These are phyloP conservation scores for Erebia epiphron DNA, from an alignment of 2,888 invertebrate genomes.

Conservation along the genomic window DNA sequence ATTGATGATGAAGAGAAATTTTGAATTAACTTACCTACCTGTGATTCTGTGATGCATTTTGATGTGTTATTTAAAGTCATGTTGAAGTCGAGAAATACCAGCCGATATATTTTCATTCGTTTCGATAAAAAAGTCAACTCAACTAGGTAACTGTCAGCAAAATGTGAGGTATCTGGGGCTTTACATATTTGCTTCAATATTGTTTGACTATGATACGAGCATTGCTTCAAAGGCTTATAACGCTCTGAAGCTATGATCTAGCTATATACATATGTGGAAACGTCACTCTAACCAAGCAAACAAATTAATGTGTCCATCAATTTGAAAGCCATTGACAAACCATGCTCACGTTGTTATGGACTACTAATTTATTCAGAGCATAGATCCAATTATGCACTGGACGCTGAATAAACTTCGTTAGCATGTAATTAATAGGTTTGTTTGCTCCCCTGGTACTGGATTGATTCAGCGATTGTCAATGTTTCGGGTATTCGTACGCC, in stretches of 20 bases:
- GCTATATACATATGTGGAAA: no score
- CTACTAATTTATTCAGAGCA: constrained; percentile 67
- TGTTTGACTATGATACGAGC: not conserved
- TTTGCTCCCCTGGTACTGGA: constrained; percentile 48
- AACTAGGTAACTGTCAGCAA: no score
- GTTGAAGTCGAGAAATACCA: no score
- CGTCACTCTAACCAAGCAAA: constrained; percentile 19
- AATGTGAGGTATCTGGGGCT: not conserved
- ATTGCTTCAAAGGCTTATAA: no score
- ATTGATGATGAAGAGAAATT: no score
- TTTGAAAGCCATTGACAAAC: constrained; percentile 33
- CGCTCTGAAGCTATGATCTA: no score
- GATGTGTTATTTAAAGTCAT: no score
- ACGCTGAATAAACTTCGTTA: constrained; percentile 69
- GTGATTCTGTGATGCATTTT: no score
- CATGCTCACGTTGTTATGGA: constrained; percentile 26
- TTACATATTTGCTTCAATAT: not conserved
- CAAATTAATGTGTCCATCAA: constrained; percentile 20
- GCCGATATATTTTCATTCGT: no score
- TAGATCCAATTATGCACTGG: constrained; percentile 67
- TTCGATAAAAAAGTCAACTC: no score
- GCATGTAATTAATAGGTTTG: constrained; percentile 66
- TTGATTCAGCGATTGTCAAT: constrained; percentile 32
- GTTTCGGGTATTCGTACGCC: constrained; percentile 1
- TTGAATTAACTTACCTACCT: no score